Evolutionary conservation across 2,888 invertebrate species (phyloP).

Genomic region (Hirtodrosophila duncani): DNA sequence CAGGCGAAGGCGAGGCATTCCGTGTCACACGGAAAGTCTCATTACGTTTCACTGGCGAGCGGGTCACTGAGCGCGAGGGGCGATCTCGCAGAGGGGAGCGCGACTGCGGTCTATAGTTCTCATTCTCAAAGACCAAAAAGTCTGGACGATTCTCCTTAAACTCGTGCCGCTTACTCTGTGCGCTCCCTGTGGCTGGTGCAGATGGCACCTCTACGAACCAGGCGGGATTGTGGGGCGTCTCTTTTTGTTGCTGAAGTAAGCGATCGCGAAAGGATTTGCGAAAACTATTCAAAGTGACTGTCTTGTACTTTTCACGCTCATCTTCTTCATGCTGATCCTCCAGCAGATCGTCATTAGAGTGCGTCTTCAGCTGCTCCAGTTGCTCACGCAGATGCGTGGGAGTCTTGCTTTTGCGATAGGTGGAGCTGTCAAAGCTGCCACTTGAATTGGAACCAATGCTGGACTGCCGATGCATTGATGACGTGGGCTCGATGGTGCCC

Average conservation of each 20-base stretch:
- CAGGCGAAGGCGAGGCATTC: conserved; percentile 46
- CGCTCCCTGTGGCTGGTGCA: conserved; percentile 14
- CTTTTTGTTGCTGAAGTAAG: conserved; percentile 71
- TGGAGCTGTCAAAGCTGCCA: conserved; percentile 68
- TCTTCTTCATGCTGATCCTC: conserved; percentile 48
- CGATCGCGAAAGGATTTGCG: conserved; percentile 77
- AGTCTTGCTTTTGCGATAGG: conserved; percentile 74
- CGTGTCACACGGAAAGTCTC: conserved; percentile 68
- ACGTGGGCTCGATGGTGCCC: conserved; percentile 11
- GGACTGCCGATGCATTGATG: conserved; percentile 36
- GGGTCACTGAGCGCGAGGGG: conserved; percentile 52
- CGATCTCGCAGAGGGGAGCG: conserved; percentile 73
- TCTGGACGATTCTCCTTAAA: conserved; percentile 66
- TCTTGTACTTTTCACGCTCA: conserved; percentile 75
- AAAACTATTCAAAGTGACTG: conserved; percentile 76
- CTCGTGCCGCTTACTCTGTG: conserved; percentile 8
- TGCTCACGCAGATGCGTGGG: conserved; percentile 71
- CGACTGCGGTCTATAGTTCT: conserved; percentile 76
- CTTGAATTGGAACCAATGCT: conserved; percentile 49
- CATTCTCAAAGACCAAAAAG: conserved; percentile 74
- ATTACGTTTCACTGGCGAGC: conserved; percentile 68
- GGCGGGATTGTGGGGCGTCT: conserved; percentile 75
- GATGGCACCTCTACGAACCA: conserved; percentile 77
- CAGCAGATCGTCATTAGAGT: conserved; percentile 48
- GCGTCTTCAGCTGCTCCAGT: conserved; percentile 70